Conservation (phyloP, 2,113 vertebrate genomes). For the Xenopus laevis region DNA sequence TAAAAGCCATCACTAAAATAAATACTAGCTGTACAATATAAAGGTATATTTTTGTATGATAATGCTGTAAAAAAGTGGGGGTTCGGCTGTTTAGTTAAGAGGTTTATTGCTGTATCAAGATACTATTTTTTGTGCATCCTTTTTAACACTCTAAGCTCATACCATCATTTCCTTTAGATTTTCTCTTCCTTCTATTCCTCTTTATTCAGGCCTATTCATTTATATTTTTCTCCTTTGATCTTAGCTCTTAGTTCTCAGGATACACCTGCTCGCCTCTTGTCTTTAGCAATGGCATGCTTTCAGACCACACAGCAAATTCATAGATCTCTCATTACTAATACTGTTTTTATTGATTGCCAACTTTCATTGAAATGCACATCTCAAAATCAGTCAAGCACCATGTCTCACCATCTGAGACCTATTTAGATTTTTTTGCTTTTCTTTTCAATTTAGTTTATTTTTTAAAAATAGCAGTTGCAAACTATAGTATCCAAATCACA, state of each 20-base stretch:
- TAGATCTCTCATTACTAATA: slow-evolving; percentile 4
- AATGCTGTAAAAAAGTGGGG: too few species aligned
- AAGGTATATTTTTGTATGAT: too few species aligned
- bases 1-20: too few species aligned
- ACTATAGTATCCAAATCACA: too few species aligned
- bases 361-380: not conserved
- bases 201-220: not conserved
- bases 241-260: not conserved
- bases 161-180: not conserved
- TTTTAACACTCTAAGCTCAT: not conserved
- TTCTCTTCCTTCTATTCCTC: not conserved
- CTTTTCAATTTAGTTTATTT: too few species aligned
- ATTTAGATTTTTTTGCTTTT: not conserved
- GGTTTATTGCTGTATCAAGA: too few species aligned
- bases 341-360: not conserved
- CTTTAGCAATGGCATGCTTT: slow-evolving; percentile 3
- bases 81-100: too few species aligned
- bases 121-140: too few species aligned
- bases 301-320: not conserved
- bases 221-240: not conserved
- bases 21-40: too few species aligned
- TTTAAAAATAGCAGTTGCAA: too few species aligned
- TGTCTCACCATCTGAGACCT: not conserved
- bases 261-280: slow-evolving; percentile 1
- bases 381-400: not conserved